Evolutionary conservation across 1,140 invertebrate genomes (phyloP).

Genomic region (Leptoteleia sp.): DNA sequence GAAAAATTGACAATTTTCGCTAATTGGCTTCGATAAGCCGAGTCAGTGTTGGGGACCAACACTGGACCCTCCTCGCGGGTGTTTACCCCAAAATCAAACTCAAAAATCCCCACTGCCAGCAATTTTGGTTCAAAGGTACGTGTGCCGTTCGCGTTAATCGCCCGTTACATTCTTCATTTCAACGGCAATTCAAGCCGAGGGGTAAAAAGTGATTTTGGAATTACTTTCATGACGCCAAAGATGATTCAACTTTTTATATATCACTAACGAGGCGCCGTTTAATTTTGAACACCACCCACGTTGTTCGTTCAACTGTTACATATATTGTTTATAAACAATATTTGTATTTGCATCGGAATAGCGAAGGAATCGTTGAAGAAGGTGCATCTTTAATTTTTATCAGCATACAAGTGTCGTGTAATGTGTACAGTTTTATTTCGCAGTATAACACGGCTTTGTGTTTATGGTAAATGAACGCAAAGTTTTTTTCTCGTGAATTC

Average conservation of each 20-base stretch:
- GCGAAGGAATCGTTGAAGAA: too few species aligned
- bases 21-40: slow-evolving; percentile 3
- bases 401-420: too few species aligned
- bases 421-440: too few species aligned
- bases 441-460: too few species aligned
- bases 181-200: slow-evolving; percentile 3
- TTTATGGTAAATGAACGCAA: too few species aligned
- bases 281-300: neutral
- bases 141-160: slow-evolving; percentile 12
- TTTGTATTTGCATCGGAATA: slow-evolving; percentile 5
- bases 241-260: too few species aligned
- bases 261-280: too few species aligned
- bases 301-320: neutral
- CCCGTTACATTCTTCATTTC: slow-evolving; percentile 29
- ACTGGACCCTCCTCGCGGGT: slow-evolving; percentile 4
- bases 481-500: too few species aligned
- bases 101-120: slow-evolving; percentile 16
- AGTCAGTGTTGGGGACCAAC: slow-evolving; percentile 19
- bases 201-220: slow-evolving; percentile 1
- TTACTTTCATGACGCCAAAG: neutral
- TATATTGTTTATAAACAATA: slow-evolving; percentile 40
- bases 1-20: slow-evolving; percentile 16
- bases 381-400: too few species aligned
- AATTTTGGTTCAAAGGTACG: slow-evolving; percentile 34
- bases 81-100: slow-evolving; percentile 18